Evolutionary conservation across 2,888 invertebrate species (phyloP), one percentile per base, ranked within the genome.

Genomic region (Argynnis bischoffii): DNA sequence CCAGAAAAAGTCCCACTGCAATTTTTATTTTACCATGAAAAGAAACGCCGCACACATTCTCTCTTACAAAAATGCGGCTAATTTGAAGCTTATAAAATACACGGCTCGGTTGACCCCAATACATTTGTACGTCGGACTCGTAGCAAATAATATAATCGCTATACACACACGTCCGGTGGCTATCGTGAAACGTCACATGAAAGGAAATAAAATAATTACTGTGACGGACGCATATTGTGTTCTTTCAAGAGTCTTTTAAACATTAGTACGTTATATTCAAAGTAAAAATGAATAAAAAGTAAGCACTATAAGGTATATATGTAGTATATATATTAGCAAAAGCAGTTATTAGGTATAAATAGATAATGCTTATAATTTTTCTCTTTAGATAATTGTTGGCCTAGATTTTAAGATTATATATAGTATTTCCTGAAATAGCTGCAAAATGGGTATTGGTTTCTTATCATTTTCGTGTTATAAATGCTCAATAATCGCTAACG

Each of bases 101-200:
- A 51, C 56, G 47, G 59, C 60, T 59, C n/a, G 66, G 59, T 35
- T 66, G 66, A 66, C 66, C 66, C 54, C 59, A 59, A 66, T 66
- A 60, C 35, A 35, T 8, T 35, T 35, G 35, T 41, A 11, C 35
- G 35, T 66, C 14, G 41, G 26, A 50, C 51, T 61, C 51, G 18
- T 51, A 5, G 51, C 51, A 51, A 51, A 35, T 53, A 41, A 35
- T 18, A 61, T 61, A 21, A 16, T 35, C 26, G 4, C 16, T 14
- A 14, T 15, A 15, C 14, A 15, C 14, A 35, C 35, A 16, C 51
- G 51, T 41, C 35, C 51, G 51, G 16, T n/a, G 31, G 5, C 35
- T 51, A 41, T 53, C 51, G 16, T 60, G 60, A 31, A 46, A 57
- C n/a, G 48, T 59, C 47, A 51, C 16, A 48, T 59, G 59, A 59